Base-by-base conservation (phyloP, 2,797 vertebrate genomes). In the Stomatorhinus walkeri region DNA sequence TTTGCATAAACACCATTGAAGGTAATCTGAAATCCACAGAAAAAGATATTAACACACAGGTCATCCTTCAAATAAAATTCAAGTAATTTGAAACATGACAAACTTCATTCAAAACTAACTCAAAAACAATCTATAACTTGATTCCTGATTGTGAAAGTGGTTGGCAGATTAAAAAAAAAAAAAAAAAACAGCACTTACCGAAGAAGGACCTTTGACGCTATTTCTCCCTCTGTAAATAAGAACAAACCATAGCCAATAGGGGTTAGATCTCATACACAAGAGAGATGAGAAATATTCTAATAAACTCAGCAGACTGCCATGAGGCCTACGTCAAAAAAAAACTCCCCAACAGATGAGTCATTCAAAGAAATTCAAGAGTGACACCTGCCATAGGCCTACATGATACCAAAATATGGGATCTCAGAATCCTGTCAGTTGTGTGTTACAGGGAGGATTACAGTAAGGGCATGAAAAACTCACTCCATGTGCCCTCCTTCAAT, bases 1-100 rank as follows among this genome's bases (percentile, higher is more conserved):
- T 99, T 99, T 96, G 97, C 98, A 97, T 99, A 99, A 94, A 99
- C 98, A 92, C 98, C 98, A 95, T 97, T 98, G 92, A 97, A 99
- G 93, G 97, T 96, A 93, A 99, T 96, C 98, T 99, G 93, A 90
- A 88, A 91, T 90, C 46, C 87, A 91, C 90, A 59, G 28, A 16
- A 88, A 89, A 90, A 85, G 87, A 88, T 43, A 86, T 88, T 56
- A 54, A 56, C 84, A 22, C 14, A 87, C 14, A 22, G 85, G 24
- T 32, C 14, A 43, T 22, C 22, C 8, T 64, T 61, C 54, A 43
- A 28, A 76, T 10, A 2, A 51, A 61, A 61, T 61, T 61, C n/a
- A 61, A 52, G 28, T 54, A 6, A 85, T 51, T 49, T 48, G 19
- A 88, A 49, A 32, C 28, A 51, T 49, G 40, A 87, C 19, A 49